Conservation (phyloP, 2,113 vertebrate species). For the Otocyon megalotis region DNA sequence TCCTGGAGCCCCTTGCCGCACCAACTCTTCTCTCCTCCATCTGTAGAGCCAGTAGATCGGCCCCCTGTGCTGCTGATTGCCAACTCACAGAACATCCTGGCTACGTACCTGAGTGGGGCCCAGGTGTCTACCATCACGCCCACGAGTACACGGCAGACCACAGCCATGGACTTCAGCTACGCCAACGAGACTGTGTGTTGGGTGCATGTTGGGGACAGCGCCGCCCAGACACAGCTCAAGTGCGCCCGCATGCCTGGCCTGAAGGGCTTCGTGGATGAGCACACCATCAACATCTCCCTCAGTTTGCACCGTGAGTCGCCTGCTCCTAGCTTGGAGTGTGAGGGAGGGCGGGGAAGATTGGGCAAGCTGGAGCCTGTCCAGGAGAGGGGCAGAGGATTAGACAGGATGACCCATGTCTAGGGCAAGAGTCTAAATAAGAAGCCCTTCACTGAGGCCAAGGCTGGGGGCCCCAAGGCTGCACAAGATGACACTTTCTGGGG, state of each 20-base stretch:
- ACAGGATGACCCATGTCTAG: not conserved
- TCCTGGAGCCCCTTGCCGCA: not conserved
- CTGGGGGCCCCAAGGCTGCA: too few relatives aligned
- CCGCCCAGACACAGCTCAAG: constrained; percentile 93
- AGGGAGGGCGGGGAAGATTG: not conserved
- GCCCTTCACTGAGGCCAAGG: not conserved
- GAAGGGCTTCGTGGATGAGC: constrained; percentile 93
- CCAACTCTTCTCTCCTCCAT: not conserved
- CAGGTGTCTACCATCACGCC: constrained; percentile 91
- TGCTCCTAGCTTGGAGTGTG: not conserved
- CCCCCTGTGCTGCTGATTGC: constrained; percentile 95
- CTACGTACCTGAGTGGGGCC: constrained; percentile 93
- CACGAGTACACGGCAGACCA: constrained; percentile 95
- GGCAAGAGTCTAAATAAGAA: not conserved
- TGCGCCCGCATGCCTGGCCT: constrained; percentile 96
- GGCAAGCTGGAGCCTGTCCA: not conserved
- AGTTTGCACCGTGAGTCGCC: constrained; percentile 96
- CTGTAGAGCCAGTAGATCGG: constrained; percentile 94
- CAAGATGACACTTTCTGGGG: not conserved
- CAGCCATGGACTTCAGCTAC: constrained; percentile 98
- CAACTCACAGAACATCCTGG: constrained; percentile 97
- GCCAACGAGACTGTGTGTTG: constrained; percentile 95
- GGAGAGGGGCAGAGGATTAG: not conserved
- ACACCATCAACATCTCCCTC: constrained; percentile 96
- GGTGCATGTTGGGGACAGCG: constrained; percentile 95